These are phyloP conservation scores for Elgaria multicarinata DNA, from an alignment of 2,113 vertebrate genomes.

Conservation along the genomic window DNA sequence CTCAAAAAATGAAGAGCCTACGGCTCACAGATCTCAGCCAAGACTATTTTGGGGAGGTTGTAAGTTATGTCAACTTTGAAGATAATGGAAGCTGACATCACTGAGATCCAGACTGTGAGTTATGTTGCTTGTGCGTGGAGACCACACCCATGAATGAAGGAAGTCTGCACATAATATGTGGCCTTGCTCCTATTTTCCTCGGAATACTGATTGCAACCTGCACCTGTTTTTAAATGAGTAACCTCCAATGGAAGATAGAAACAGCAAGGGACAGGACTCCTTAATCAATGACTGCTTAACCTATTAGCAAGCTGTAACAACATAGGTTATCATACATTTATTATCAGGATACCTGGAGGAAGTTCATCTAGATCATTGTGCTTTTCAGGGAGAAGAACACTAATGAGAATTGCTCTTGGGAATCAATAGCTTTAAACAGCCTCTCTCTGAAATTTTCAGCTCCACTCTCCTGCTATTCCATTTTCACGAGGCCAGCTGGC, in stretches of 20 bases:
- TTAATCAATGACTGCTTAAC: slow-evolving; percentile 49
- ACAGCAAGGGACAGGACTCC: slow-evolving; percentile 38
- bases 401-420: accelerated
- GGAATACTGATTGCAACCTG: slow-evolving; percentile 50
- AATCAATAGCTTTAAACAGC: neutral
- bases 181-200: slow-evolving; percentile 42
- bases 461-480: neutral
- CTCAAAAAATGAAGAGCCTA: neutral
- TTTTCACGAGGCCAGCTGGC: neutral
- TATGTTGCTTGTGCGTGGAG: neutral
- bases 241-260: slow-evolving; percentile 17
- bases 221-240: slow-evolving; percentile 12
- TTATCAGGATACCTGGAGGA: slow-evolving; percentile 20
- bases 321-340: slow-evolving; percentile 6
- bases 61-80: neutral
- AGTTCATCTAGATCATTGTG: neutral
- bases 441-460: neutral
- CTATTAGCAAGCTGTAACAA: slow-evolving; percentile 34
- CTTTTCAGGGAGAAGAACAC: neutral
- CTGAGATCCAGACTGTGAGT: neutral
- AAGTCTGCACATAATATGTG: neutral
- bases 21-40: neutral
- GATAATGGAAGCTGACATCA: neutral
- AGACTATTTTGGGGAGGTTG: neutral
- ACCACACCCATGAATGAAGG: neutral